Percentiles rank a stretch among this genome's conserved stretches.
phyloP scores from a whole-genome alignment of 2,888 invertebrate species.

The Baronia brevicornis region DNA sequence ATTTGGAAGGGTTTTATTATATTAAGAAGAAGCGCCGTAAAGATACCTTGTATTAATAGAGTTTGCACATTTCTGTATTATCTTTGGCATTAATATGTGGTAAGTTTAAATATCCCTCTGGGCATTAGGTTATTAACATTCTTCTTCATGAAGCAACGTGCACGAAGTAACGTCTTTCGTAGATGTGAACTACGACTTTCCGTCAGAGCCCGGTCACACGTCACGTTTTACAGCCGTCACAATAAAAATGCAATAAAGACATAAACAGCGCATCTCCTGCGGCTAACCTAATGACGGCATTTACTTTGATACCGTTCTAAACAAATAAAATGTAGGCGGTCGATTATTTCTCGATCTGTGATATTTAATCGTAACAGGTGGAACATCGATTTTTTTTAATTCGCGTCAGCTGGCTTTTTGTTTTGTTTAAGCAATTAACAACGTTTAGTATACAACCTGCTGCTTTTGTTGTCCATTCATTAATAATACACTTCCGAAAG shows the following conservation, averaged over 20 bases:
- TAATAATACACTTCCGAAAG: no score
- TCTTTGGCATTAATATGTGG: no score
- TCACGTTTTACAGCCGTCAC: slow-evolving; percentile 36
- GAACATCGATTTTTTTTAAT: slow-evolving; percentile 36
- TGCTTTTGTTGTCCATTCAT: slow-evolving; percentile 33
- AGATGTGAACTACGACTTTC: slow-evolving; percentile 44
- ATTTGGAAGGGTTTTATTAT: no score
- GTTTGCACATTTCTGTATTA: no score
- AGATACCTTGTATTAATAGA: no score
- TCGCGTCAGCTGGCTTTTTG: slow-evolving; percentile 43
- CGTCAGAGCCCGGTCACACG: slow-evolving; percentile 32
- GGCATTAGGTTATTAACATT: no score
- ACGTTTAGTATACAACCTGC: slow-evolving; percentile 60
- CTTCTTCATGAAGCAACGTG: no score
- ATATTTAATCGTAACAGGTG: slow-evolving; percentile 53
- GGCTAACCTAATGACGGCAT: slow-evolving; percentile 66
- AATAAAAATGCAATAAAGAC: slow-evolving; percentile 60
- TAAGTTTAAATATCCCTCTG: no score
- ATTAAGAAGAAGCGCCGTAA: no score
- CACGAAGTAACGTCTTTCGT: slow-evolving; percentile 25
- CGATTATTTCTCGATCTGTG: slow-evolving; percentile 20
- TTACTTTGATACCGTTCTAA: slow-evolving; percentile 49
- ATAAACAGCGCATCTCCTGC: slow-evolving; percentile 61
- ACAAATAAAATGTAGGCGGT: slow-evolving; percentile 52
- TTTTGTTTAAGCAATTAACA: slow-evolving; percentile 49